phyloP scores from a whole-genome alignment of 2,888 invertebrate genomes.

The Pharmacophagus antenor region DNA sequence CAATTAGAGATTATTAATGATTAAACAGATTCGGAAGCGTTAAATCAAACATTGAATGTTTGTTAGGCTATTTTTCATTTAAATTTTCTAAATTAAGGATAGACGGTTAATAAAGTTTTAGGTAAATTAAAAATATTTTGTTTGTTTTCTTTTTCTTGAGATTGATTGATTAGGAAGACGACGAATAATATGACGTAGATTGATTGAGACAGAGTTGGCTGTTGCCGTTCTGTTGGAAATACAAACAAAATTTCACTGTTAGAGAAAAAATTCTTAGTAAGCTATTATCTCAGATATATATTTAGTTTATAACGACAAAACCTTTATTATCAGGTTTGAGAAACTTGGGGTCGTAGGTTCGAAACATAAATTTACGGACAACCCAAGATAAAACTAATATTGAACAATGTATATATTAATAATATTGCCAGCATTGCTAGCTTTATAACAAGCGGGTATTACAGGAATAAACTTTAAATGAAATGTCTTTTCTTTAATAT shows the following conservation, averaged over 20 bases:
- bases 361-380: not conserved
- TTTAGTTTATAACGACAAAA: not conserved
- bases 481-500: too few relatives aligned
- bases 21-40: not conserved
- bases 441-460: not conserved
- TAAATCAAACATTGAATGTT: too few relatives aligned
- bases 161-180: slow-evolving; percentile 25
- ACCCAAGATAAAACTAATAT: not conserved
- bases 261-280: not conserved
- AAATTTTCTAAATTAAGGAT: not conserved
- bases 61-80: not conserved
- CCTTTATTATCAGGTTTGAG: not conserved
- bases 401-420: not conserved
- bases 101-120: not conserved
- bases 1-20: too few relatives aligned
- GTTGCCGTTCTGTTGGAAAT: slow-evolving; percentile 3
- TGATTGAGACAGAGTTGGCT: slow-evolving; percentile 18
- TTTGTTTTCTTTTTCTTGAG: slow-evolving; percentile 19
- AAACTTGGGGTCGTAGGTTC: not conserved
- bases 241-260: not conserved
- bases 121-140: slow-evolving; percentile 6
- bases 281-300: not conserved
- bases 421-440: not conserved
- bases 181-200: slow-evolving; percentile 25
- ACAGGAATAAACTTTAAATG: not conserved